Evolutionary conservation across 2,888 invertebrate species (phyloP), one percentile per base, ranked within the genome.

Genomic region (Ecdyonurus torrentis): DNA sequence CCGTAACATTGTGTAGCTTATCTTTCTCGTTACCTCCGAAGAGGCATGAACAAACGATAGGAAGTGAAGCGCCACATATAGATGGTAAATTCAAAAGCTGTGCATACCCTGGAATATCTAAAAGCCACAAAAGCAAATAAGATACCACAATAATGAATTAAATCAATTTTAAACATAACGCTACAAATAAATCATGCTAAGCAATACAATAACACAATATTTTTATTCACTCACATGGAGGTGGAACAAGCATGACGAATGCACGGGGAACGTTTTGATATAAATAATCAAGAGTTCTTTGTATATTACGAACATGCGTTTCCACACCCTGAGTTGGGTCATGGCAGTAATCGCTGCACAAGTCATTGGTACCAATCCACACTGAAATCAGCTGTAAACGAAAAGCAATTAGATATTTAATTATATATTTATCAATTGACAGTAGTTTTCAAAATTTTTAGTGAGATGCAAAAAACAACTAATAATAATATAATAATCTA

Each of bases 21-120:
- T 59, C 59, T 19, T 24, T 52, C 52, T 63, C 63, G 15, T 58
- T 55, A 3, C 60, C 59, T 22, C 63, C 63, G 58, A 63, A 63
- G 15, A 63, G 52, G 23, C 63, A 63, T 1, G 63, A 59, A 58
- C 63, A 63, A 2, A 59, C 25, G 5, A 63, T 58, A n/a, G 52
- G 58, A 50, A 58, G 52, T 7, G 52, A 19, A 2, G 59, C 52
- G 3, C 37, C 37, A 23, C 63, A 63, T 10, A 59, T 52, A 25
- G 37, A 53, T 18, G 63, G 63, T 10, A 62, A 58, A 37, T 64
- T 55, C 23, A n/a, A 24, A 15, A 64, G 52, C 37, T 62, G 53
- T 7, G 58, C 53, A 24, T 64, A 64, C 5, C 58, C 61, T 25
- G 64, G 64, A 55, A 64, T 50, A 60, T 64, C 64, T 64, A 60